Base-by-base conservation (phyloP, 2,113 vertebrate genomes). In the Hiodon tergisus region DNA sequence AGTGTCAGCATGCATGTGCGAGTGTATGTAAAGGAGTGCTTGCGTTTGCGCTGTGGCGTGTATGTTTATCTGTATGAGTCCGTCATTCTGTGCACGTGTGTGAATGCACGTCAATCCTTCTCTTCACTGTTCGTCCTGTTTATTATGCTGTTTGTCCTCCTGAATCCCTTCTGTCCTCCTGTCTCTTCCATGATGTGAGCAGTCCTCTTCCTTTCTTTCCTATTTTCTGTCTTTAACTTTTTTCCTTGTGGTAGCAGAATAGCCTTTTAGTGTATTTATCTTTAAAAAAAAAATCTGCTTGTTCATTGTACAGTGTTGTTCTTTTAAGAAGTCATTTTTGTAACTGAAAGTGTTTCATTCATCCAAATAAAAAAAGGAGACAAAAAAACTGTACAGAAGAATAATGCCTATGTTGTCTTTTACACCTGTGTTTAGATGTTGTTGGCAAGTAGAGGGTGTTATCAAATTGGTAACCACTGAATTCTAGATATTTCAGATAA, bases 331-430 rank as follows among this genome's bases (percentile, higher is more conserved):
- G 90, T 90, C 87, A 91, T 92, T 92, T 92, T 92, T 92, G 91
- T 92, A 92, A 91, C 89, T 92, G 87, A 90, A 90, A 86, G 91
- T 92, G 91, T 92, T 91, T 92, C 88, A 91, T 90, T 90, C 89
- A 92, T 92, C 88, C 86, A 87, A 92, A 91, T 91, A 92, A 92
- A 84, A 91, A 91, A 87, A 88, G 31, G 31, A 31, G 86, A 91
- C 85, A 91, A 87, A 87, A 88, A 89, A 91, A 85, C 78, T 88
- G 86, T 87, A 87, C 87, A 86, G 81, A 79, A n/a, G 74, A 85
- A 65, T 69, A 70, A 54, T n/a, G 79, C 53, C 77, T 85, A 73
- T 58, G 52, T 77, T 78, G 73, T 68, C 10, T 78, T 67, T 80
- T 67, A 62, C 60, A 31, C 31, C 31, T 31, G 31, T 31, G 31